Conservation (phyloP, 2,113 vertebrate genomes). For the Sinocyclocheilus maitianheensis region DNA sequence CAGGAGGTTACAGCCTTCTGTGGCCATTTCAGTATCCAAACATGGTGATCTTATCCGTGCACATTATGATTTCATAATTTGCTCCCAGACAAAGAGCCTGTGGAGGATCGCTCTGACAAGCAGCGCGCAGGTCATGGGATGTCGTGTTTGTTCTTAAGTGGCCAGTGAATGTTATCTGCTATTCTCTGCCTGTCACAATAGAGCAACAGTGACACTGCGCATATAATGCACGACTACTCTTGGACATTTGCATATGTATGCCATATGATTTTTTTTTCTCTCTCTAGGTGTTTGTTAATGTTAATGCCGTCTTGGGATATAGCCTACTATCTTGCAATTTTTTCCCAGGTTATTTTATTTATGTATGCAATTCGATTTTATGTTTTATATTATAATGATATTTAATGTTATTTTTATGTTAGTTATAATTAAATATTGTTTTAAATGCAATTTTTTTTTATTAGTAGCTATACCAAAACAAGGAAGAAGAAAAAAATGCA, state of each 20-base stretch:
- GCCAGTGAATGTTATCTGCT: conserved; percentile 38
- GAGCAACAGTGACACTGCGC: conserved; percentile 8
- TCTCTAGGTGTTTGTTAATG: background rate
- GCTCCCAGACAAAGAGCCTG: background rate
- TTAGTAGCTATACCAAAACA: background rate
- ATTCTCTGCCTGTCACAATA: conserved; percentile 26
- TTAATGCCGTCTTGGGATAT: background rate
- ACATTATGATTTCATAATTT: conserved; percentile 4
- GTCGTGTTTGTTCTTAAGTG: conserved; percentile 38
- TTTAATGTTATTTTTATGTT: background rate
- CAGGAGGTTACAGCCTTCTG: background rate
- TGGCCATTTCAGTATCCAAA: background rate
- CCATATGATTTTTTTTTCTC: background rate
- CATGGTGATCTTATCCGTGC: background rate
- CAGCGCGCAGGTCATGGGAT: conserved; percentile 23
- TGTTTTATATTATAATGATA: background rate
- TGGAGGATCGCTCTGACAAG: background rate
- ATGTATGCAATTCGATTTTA: no score
- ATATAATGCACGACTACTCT: conserved; percentile 26
- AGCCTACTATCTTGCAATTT: background rate
- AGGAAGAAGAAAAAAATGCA: background rate
- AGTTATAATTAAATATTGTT: background rate
- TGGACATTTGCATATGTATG: conserved; percentile 21
- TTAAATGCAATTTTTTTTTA: background rate
- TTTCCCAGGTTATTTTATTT: background rate